phyloP scores from a whole-genome alignment of 2,888 invertebrate species.

The Strigamia crassipes region DNA sequence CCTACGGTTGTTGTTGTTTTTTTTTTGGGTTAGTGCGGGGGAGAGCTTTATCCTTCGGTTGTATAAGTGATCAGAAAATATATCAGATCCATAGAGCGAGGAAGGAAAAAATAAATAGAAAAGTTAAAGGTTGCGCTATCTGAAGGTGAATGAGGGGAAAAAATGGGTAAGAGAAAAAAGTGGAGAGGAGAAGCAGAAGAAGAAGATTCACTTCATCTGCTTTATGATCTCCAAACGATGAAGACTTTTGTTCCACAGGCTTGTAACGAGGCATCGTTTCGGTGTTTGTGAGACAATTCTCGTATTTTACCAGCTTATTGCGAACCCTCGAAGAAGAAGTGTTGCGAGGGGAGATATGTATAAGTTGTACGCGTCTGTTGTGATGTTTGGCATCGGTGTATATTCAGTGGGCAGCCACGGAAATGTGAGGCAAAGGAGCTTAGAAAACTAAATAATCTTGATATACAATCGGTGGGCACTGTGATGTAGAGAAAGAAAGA shows the following conservation, averaged over 20 bases:
- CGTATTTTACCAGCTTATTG: conserved; percentile 42
- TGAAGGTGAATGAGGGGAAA: not conserved
- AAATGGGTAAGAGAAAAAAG: conserved; percentile 11
- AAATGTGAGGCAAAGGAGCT: conserved; percentile 1
- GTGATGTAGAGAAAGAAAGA: conserved; percentile 9
- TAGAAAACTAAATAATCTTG: conserved; percentile 36
- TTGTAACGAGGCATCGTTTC: conserved; percentile 38
- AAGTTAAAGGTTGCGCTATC: conserved; percentile 35
- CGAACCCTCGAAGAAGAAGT: conserved; percentile 16
- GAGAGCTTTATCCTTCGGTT: not conserved
- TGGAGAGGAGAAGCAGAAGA: not conserved
- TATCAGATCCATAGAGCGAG: conserved; percentile 24
- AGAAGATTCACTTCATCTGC: conserved; percentile 39
- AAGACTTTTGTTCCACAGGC: conserved; percentile 32
- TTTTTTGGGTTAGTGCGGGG: not conserved
- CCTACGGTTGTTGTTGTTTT: not conserved
- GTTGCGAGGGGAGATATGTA: conserved; percentile 33
- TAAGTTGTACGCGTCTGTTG: not conserved
- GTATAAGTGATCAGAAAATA: conserved; percentile 20
- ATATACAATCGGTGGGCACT: conserved; percentile 36
- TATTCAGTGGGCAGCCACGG: not conserved
- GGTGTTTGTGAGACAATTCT: conserved; percentile 34
- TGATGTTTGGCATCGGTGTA: conserved; percentile 1
- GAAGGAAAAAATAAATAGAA: conserved; percentile 25
- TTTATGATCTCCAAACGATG: conserved; percentile 40